Conservation (phyloP, 2,888 invertebrate genomes). For the Gastrophysa polygoni region DNA sequence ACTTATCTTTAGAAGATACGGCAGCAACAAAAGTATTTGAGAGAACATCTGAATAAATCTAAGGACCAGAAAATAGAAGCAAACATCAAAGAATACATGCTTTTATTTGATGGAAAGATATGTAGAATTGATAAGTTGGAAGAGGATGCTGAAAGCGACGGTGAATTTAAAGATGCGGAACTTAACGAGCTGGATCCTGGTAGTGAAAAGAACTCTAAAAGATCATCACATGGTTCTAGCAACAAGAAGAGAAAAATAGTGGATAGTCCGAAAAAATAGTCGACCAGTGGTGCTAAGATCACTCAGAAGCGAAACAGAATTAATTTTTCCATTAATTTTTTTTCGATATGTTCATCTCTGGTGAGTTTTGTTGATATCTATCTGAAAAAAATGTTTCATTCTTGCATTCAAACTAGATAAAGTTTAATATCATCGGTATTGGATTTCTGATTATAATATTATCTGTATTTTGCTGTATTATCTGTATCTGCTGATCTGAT, state of each 20-base stretch:
- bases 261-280: neutral
- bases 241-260: conserved; percentile 4
- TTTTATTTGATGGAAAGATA: neutral
- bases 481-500: too few relatives aligned
- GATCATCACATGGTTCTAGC: neutral
- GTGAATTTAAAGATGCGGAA: neutral
- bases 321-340: too few relatives aligned
- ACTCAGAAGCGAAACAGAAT: neutral
- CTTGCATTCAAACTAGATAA: too few relatives aligned
- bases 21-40: neutral
- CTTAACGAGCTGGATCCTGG: neutral
- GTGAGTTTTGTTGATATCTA: too few relatives aligned
- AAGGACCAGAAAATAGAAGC: neutral
- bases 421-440: too few relatives aligned
- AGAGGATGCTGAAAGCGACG: neutral
- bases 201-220: neutral
- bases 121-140: neutral
- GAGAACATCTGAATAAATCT: neutral
- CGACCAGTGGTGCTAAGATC: neutral
- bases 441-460: too few relatives aligned
- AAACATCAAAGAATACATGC: neutral
- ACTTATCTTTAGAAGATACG: neutral
- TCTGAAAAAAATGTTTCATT: too few relatives aligned
- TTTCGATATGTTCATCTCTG: too few relatives aligned
- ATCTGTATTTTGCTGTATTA: too few relatives aligned